These are phyloP conservation scores for Thomomys bottae DNA, from an alignment of 2,113 vertebrate genomes.

Conservation along the genomic window DNA sequence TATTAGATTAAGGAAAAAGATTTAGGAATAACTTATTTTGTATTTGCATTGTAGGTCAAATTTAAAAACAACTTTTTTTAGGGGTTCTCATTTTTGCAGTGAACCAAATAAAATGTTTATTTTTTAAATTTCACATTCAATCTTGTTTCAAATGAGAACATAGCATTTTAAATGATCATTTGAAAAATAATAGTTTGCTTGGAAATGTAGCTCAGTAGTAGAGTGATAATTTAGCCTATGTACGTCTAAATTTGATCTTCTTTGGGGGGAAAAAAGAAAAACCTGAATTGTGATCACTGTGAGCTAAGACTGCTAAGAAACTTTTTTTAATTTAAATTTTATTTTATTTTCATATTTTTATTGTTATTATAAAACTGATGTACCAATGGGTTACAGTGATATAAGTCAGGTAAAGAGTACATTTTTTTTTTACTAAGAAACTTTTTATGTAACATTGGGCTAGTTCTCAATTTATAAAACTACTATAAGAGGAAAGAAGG, in stretches of 20 bases:
- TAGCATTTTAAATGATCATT: constrained; percentile 29
- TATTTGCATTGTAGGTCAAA: background rate
- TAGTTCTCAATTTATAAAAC: constrained; percentile 50
- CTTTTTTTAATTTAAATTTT: too few relatives aligned
- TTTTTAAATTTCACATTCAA: constrained; percentile 34
- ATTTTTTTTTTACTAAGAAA: too few relatives aligned
- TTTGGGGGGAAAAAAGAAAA: too few relatives aligned
- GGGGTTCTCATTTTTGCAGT: constrained; percentile 1
- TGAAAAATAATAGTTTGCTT: constrained; percentile 17
- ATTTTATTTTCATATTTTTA: too few relatives aligned
- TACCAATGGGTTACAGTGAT: too few relatives aligned
- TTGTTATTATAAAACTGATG: too few relatives aligned
- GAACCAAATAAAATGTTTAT: background rate
- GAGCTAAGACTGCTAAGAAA: constrained; percentile 7
- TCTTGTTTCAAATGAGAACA: constrained; percentile 32
- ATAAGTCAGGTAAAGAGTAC: too few relatives aligned
- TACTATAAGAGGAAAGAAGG: background rate
- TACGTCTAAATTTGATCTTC: background rate
- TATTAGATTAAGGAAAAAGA: constrained; percentile 27
- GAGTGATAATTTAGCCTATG: background rate
- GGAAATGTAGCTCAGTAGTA: background rate
- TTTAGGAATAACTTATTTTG: constrained; percentile 9
- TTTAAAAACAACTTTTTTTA: constrained; percentile 24
- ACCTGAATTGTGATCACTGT: background rate
- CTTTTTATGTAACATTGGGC: constrained; percentile 8